Evolutionary conservation across 2,888 invertebrate genomes (phyloP).

Genomic region (Caenorhabditis zanzibari): DNA sequence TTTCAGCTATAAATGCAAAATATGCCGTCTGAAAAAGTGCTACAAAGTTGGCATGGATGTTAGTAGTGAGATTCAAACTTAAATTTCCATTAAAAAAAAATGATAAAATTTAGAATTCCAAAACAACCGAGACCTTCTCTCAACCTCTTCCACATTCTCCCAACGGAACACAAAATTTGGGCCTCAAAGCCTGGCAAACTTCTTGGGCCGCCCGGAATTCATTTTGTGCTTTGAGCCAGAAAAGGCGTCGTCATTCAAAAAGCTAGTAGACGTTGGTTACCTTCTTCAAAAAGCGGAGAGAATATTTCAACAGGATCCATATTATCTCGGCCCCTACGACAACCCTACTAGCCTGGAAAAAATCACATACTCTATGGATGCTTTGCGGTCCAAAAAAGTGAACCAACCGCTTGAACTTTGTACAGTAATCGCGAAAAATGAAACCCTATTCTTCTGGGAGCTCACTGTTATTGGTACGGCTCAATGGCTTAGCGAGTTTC

Average conservation of each 20-base stretch:
- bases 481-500: conserved; percentile 2
- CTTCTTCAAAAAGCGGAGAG: neutral
- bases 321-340: neutral
- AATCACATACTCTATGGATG: neutral
- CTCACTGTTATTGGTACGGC: neutral
- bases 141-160: neutral
- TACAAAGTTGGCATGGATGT: conserved; percentile 16
- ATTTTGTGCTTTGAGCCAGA: conserved; percentile 18
- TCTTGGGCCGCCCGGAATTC: conserved; percentile 15
- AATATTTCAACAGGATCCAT: neutral
- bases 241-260: neutral
- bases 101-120: conserved; percentile 22
- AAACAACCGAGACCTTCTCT: conserved; percentile 7
- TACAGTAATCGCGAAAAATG: neutral
- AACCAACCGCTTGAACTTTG: neutral
- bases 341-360: neutral
- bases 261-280: conserved; percentile 3
- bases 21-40: conserved; percentile 4
- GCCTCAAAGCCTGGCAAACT: conserved; percentile 16
- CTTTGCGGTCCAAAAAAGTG: neutral
- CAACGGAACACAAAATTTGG: neutral
- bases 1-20: conserved; percentile 12
- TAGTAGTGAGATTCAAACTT: neutral
- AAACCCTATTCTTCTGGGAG: neutral
- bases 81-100: neutral